Conservation (phyloP, 2,113 vertebrate species). For the Pterocles orientalis region DNA sequence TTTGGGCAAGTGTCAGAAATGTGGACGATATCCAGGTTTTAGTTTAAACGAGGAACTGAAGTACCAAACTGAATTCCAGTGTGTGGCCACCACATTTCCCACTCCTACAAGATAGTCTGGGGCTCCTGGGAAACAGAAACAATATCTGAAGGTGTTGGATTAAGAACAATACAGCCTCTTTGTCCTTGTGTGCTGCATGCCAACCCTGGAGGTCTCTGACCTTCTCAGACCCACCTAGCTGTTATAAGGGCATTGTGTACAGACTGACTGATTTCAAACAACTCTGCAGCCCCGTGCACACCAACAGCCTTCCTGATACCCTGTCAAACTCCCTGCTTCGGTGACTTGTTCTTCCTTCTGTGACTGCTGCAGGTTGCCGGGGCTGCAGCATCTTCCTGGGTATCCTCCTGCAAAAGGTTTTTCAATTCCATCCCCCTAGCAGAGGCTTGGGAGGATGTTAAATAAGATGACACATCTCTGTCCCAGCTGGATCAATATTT, state of each 20-base stretch:
- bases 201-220: background rate
- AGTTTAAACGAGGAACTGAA: background rate
- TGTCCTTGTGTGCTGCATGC: background rate
- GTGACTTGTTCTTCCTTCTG: too few species aligned
- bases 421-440: background rate
- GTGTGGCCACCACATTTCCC: rapidly evolving
- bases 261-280: background rate
- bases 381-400: background rate
- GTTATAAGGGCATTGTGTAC: background rate
- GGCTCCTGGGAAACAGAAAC: background rate
- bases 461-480: background rate
- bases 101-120: background rate
- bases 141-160: too few species aligned
- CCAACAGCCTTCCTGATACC: background rate
- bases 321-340: rapidly evolving
- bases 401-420: background rate
- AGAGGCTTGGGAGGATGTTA: background rate
- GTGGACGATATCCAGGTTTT: background rate
- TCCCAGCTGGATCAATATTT: conserved; percentile 15
- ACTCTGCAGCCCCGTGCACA: background rate
- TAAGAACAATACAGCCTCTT: background rate
- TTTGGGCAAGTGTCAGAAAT: background rate
- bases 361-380: background rate
- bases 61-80: background rate
- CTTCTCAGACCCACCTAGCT: background rate